These are phyloP conservation scores for Tetrapedia diversipes DNA, from an alignment of 2,888 invertebrate species.

Conservation along the genomic window DNA sequence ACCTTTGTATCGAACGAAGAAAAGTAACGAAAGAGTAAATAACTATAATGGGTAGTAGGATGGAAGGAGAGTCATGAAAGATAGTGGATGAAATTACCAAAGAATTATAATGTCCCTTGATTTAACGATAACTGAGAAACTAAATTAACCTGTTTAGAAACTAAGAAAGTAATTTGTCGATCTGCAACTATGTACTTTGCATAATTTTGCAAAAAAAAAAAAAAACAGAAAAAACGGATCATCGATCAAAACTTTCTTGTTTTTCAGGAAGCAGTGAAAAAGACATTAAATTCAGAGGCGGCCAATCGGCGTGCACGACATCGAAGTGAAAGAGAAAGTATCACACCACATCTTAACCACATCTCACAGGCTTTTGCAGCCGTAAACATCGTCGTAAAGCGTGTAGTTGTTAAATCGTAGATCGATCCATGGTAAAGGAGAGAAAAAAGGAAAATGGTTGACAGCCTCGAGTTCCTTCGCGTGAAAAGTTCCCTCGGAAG, in stretches of 20 bases:
- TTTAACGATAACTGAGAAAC: too few species aligned
- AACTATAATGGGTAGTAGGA: too few species aligned
- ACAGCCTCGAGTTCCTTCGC: slow-evolving; percentile 11
- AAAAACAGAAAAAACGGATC: background rate
- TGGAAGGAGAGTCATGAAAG: too few species aligned
- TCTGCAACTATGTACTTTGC: background rate
- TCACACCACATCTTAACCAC: slow-evolving; percentile 18
- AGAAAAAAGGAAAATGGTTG: background rate
- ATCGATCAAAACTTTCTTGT: slow-evolving; percentile 15
- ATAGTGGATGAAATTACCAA: too few species aligned
- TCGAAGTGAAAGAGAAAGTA: slow-evolving; percentile 65
- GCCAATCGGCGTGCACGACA: slow-evolving; percentile 22
- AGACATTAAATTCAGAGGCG: background rate
- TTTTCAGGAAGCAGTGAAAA: slow-evolving; percentile 24
- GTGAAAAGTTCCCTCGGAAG: background rate
- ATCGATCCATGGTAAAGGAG: slow-evolving; percentile 2
- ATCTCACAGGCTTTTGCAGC: slow-evolving; percentile 14
- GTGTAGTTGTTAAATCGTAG: slow-evolving; percentile 25
- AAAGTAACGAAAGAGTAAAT: too few species aligned
- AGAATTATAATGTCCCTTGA: too few species aligned
- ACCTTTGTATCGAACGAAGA: too few species aligned
- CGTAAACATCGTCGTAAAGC: slow-evolving; percentile 30
- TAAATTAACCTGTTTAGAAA: too few species aligned
- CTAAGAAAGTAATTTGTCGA: background rate
- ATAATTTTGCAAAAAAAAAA: background rate